A percentile compares a stretch with the other conserved stretches of the same genome.
Conservation (phyloP, 2,113 vertebrate genomes). For the Indicator indicator region DNA sequence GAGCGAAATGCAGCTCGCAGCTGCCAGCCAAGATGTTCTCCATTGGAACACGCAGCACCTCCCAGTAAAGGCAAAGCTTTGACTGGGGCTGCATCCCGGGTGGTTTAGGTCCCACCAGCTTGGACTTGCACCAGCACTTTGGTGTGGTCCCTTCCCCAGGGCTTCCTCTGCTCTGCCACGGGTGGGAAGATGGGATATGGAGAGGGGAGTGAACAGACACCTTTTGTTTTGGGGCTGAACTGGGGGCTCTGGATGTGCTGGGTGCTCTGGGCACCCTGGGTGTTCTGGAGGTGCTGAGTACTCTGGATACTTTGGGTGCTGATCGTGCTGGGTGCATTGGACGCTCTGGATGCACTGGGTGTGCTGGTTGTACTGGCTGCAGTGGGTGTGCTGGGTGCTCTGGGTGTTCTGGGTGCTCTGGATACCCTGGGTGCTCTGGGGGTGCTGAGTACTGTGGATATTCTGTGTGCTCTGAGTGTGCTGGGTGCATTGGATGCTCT, state of each 20-base stretch:
- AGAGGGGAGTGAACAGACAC: neutral
- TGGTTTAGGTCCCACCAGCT: neutral
- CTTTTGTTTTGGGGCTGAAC: accelerated
- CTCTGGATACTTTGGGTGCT: neutral
- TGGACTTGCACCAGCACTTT: accelerated
- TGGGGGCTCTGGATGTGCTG: neutral
- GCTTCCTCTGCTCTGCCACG: neutral
- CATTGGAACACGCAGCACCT: neutral
- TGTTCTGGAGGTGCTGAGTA: accelerated
- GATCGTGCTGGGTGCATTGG: no score
- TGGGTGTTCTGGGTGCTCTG: neutral
- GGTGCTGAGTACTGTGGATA: accelerated
- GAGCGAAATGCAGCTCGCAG: neutral
- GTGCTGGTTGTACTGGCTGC: no score
- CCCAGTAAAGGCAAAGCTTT: accelerated
- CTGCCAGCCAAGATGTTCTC: neutral
- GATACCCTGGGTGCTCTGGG: neutral
- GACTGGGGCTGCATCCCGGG: neutral
- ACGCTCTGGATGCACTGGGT: no score
- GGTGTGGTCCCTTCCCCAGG: accelerated
- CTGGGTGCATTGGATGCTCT: neutral
- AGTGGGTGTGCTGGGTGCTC: accelerated
- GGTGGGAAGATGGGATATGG: neutral
- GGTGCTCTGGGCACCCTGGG: neutral
- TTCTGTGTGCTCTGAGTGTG: accelerated